Evolutionary conservation across 1,140 invertebrate genomes (phyloP).

Genomic region (Bombus superbus): DNA sequence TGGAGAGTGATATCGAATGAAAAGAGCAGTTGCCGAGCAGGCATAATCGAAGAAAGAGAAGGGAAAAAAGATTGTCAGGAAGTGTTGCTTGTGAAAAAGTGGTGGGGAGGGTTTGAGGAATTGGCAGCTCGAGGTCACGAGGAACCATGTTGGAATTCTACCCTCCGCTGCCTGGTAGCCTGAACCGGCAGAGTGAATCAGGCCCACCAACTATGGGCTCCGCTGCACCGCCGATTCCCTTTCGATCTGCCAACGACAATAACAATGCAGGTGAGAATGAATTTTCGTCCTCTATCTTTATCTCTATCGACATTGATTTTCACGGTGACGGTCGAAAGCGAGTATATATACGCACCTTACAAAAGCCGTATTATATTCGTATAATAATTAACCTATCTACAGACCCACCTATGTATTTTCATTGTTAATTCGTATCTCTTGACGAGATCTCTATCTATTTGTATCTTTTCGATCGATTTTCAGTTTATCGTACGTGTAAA

Average conservation of each 20-base stretch:
- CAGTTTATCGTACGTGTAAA: too few species aligned
- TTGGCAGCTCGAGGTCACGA: neutral
- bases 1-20: neutral
- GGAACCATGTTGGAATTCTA: slow-evolving; percentile 73
- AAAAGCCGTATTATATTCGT: too few species aligned
- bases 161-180: slow-evolving; percentile 62
- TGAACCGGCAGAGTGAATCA: slow-evolving; percentile 63
- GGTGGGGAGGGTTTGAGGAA: neutral
- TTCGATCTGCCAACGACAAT: slow-evolving; percentile 62
- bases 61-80: neutral
- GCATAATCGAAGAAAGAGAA: too few species aligned
- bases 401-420: too few species aligned
- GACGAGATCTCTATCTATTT: too few species aligned
- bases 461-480: too few species aligned
- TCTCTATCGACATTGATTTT: too few species aligned
- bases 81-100: slow-evolving; percentile 6
- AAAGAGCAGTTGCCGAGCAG: neutral
- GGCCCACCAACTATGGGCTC: slow-evolving; percentile 52
- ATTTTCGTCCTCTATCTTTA: neutral
- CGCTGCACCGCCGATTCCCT: slow-evolving; percentile 60
- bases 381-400: too few species aligned
- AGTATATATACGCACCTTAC: too few species aligned
- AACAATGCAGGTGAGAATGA: slow-evolving; percentile 64
- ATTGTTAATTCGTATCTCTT: too few species aligned
- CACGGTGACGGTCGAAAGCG: too few species aligned